Base-by-base conservation (phyloP, 2,888 invertebrate genomes). In the Platerodrilus igneus region DNA sequence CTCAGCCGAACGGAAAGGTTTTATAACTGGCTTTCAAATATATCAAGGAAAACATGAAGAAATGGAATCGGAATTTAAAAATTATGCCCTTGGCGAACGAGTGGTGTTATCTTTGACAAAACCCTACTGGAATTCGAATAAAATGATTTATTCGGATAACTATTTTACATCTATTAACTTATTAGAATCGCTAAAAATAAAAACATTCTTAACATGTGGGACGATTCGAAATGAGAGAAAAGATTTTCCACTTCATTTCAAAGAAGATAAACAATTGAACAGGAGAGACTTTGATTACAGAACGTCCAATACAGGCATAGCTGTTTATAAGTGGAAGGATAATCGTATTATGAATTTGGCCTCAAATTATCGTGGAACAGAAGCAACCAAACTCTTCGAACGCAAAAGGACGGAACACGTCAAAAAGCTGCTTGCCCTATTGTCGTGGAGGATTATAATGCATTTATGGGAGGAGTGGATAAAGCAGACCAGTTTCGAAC, bases 41-140 rank as follows among this genome's bases (percentile, higher is more conserved):
- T 30, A 30, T 10, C 19, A 30, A 7, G 30, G 30, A 20, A 30
- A 29, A 19, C 9, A 30, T 30, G 23, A 25, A 11, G 17, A 23
- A 13, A 7, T 34, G 8, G 2, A 34, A 6, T 2, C 23, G 9
- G 17, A 23, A 23, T 34, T 16, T 18, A 17, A 23, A 17, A 6
- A 34, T 3, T 34, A 9, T 23, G 9, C 9, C 5, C 17, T 34
- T 5, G 23, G 23, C 5, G 23, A 34, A 25, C n/a, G 17, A 13
- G 25, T 34, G 2, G 34, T 34, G 7, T 15, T 32, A 10, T 21
- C 19, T 8, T 9, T 31, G 19, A 31, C 6, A 8, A 17, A 31
- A 31, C 32, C 32, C 7, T 8, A 32, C 4, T 32, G 22, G 32
- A 10, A 30, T n/a, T n/a, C n/a, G n/a, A n/a, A n/a, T n/a, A n/a